phyloP scores from a whole-genome alignment of 2,113 vertebrate genomes.

The Ptyas mucosa region DNA sequence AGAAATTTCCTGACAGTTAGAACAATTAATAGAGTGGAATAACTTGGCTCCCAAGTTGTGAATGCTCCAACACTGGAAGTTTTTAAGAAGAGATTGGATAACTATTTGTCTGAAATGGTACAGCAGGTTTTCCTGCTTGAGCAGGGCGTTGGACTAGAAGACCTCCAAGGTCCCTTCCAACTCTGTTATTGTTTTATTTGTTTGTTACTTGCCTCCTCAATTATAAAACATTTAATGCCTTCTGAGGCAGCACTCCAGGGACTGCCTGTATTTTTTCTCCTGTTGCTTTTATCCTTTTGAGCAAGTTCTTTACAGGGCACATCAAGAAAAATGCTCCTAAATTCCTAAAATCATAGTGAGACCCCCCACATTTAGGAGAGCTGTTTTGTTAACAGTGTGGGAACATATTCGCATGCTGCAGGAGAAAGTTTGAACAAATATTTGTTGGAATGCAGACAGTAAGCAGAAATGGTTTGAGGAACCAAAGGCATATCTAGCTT shows the following conservation, averaged over 20 bases:
- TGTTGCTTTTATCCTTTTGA: not conserved
- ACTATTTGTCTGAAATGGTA: too few species aligned
- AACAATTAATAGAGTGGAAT: too few species aligned
- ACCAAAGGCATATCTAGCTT: not conserved
- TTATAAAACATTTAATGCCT: not conserved
- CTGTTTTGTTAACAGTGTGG: not conserved
- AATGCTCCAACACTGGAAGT: too few species aligned
- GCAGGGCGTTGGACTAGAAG: too few species aligned
- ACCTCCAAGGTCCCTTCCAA: too few species aligned
- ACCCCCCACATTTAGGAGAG: not conserved
- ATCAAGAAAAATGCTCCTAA: not conserved
- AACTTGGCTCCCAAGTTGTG: too few species aligned
- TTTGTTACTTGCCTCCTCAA: not conserved
- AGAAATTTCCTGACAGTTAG: too few species aligned
- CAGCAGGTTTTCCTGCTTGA: too few species aligned
- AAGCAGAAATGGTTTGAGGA: not conserved
- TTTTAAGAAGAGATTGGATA: too few species aligned
- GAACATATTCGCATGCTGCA: not conserved
- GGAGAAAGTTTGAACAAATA: not conserved
- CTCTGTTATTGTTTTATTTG: too few species aligned
- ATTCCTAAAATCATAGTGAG: not conserved
- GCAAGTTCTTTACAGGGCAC: not conserved
- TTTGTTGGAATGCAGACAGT: not conserved
- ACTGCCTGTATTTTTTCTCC: not conserved
- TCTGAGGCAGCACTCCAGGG: not conserved